Evolutionary conservation across 35 echinoderm and acorn worm species (phyloP), one percentile per base, ranked within the genome.

Genomic region (Amphiura filiformis): DNA sequence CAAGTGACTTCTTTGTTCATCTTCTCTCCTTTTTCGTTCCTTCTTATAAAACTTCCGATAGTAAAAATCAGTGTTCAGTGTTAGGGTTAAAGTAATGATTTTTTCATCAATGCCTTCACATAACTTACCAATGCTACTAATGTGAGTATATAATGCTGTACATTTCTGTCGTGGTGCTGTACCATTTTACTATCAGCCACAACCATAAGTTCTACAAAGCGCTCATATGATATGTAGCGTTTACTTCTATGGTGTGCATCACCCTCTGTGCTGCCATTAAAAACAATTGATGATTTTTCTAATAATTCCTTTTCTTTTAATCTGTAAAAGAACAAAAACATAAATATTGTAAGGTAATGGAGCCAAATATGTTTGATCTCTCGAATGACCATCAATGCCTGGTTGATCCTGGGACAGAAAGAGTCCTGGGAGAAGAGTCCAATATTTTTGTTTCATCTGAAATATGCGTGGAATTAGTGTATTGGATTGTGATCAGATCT

Each of bases 171-270:
- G 90, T 99, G 96, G 81, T 99, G 86, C 30, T 94, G 78, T 31
- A 92, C 82, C 96, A 99, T 99, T 87, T 95, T 99, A 57, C 52
- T 80, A 42, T 99, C 96, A 7, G 93, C 96, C n/a, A 99, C 96
- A 37, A 99, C 90, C 90, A 95, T 94, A 35, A 94, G 42, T 82
- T 99, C 96, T 41, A 99, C 82, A 44, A 82, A 92, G 17, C 93
- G 82, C 57, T 92, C 90, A 78, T 92, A 92, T 0, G 96, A 99
- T 75, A 88, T 80, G 42, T 91, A 99, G 0, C 96, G 82, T 40
- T 95, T 99, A 20, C 65, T 76, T 80, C 93, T 84, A 34, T 86
- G 84, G 36, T 87, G 83, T 26, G 78, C 38, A 0, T 13, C 11
- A 23, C 32, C 75, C 40, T 70, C 61, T 70, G 1, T 70, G 26